phyloP scores from a whole-genome alignment of 2,797 vertebrate species.

The Acrossocheilus fasciatus region DNA sequence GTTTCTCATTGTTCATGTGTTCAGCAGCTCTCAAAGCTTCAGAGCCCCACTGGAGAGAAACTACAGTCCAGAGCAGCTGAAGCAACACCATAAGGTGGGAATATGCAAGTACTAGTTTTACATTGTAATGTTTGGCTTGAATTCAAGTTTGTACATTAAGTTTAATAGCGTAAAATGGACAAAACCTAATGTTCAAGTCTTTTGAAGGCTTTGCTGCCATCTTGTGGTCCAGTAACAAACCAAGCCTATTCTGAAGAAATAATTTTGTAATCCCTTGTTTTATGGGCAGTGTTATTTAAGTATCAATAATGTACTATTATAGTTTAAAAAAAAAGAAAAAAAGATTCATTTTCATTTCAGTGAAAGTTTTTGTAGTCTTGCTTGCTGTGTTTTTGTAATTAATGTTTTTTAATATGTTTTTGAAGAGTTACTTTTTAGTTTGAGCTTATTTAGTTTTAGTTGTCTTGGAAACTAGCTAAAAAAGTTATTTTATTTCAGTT shows the following conservation, averaged over 20 bases:
- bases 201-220: slow-evolving; percentile 13
- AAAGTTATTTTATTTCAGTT: neutral
- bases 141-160: neutral
- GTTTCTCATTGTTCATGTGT: slow-evolving; percentile 16
- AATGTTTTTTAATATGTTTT: neutral
- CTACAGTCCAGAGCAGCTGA: neutral
- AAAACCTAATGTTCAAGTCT: neutral
- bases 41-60: neutral
- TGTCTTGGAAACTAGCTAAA: neutral
- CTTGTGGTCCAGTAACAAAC: neutral
- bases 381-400: neutral
- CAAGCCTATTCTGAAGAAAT: neutral
- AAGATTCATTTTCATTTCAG: too few relatives aligned
- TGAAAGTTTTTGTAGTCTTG: too few relatives aligned
- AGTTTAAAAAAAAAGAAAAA: too few relatives aligned
- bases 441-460: neutral
- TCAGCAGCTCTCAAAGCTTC: neutral
- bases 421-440: neutral
- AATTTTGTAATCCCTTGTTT: neutral
- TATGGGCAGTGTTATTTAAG: neutral
- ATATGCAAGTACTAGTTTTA: neutral
- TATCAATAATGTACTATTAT: neutral
- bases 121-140: neutral
- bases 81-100: neutral
- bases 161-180: neutral